Evolutionary conservation across 92 coral and sea anemone species (phyloP).

Genomic region (Actinernus sp.): DNA sequence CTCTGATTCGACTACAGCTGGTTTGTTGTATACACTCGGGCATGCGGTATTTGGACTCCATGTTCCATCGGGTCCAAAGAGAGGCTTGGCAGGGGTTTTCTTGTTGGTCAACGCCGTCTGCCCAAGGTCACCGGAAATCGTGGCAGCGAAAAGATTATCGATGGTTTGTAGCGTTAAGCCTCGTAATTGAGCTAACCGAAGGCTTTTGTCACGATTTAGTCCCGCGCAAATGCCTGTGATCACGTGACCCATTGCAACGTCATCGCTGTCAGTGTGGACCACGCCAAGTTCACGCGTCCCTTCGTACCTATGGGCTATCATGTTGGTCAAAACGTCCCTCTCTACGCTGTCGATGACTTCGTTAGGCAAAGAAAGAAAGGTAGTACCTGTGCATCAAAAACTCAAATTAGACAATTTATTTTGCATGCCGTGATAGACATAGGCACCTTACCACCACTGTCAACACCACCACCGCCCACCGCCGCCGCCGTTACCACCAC

Average conservation of each 20-base stretch:
- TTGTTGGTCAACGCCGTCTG: too few species aligned
- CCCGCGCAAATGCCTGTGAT: constrained; percentile 66
- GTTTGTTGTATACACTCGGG: constrained; percentile 16
- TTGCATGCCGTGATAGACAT: too few species aligned
- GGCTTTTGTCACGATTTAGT: constrained; percentile 22
- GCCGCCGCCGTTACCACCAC: too few species aligned
- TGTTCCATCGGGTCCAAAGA: constrained; percentile 60
- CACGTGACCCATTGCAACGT: constrained; percentile 67
- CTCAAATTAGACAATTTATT: too few species aligned
- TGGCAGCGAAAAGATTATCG: constrained; percentile 66
- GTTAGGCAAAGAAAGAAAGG: too few species aligned
- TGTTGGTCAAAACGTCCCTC: constrained; percentile 17
- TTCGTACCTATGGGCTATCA: constrained; percentile 33
- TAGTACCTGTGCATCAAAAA: too few species aligned
- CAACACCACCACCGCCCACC: too few species aligned
- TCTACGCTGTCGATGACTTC: constrained; percentile 18
- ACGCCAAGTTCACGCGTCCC: constrained; percentile 43
- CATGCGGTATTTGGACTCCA: constrained; percentile 54
- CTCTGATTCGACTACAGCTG: constrained; percentile 7
- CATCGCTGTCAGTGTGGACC: constrained; percentile 23
- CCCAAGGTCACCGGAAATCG: constrained; percentile 42
- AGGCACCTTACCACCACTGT: too few species aligned
- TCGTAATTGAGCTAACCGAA: constrained; percentile 30
- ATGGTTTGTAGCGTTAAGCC: constrained; percentile 33
- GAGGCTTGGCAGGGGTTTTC: constrained; percentile 8